phyloP scores from a whole-genome alignment of 2,797 vertebrate genomes.

The Zenarchopterus dispar region DNA sequence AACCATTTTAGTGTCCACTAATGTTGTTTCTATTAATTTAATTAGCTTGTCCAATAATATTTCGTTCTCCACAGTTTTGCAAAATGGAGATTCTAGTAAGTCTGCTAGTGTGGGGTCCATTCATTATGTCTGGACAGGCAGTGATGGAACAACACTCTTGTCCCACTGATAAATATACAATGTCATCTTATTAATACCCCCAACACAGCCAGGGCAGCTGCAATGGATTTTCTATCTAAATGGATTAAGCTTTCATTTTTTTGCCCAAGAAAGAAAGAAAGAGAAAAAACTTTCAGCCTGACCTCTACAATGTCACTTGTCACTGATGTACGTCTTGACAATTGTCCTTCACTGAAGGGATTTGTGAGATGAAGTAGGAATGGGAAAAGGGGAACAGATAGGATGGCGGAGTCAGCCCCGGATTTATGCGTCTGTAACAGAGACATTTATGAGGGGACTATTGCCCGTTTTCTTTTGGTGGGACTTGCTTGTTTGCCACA shows the following conservation, averaged over 20 bases:
- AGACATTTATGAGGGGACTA: conserved; percentile 75
- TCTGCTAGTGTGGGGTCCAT: conserved; percentile 51
- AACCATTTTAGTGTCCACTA: conserved; percentile 15
- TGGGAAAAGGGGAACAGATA: conserved; percentile 40
- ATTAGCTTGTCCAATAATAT: conserved; percentile 46
- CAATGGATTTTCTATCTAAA: conserved; percentile 82
- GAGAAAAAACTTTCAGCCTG: conserved; percentile 61
- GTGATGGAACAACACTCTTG: conserved; percentile 72
- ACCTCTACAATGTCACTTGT: conserved; percentile 80
- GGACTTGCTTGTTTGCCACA: conserved; percentile 70
- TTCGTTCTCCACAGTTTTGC: conserved; percentile 56
- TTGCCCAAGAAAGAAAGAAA: conserved; percentile 40
- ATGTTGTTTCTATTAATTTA: conserved; percentile 31
- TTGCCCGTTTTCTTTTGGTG: conserved; percentile 70
- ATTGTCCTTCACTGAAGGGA: conserved; percentile 77
- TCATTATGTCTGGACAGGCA: conserved; percentile 42
- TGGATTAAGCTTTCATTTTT: conserved; percentile 80
- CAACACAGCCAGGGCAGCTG: conserved; percentile 48
- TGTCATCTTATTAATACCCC: conserved; percentile 79
- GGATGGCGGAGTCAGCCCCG: conserved; percentile 63
- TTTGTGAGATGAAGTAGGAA: conserved; percentile 63
- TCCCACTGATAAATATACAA: conserved; percentile 76
- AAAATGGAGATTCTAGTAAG: conserved; percentile 33
- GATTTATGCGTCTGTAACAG: conserved; percentile 81
- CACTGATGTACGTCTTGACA: conserved; percentile 78